These are phyloP conservation scores for Caenorhabditis drosophilae DNA, from an alignment of 2,888 invertebrate genomes.

Conservation along the genomic window DNA sequence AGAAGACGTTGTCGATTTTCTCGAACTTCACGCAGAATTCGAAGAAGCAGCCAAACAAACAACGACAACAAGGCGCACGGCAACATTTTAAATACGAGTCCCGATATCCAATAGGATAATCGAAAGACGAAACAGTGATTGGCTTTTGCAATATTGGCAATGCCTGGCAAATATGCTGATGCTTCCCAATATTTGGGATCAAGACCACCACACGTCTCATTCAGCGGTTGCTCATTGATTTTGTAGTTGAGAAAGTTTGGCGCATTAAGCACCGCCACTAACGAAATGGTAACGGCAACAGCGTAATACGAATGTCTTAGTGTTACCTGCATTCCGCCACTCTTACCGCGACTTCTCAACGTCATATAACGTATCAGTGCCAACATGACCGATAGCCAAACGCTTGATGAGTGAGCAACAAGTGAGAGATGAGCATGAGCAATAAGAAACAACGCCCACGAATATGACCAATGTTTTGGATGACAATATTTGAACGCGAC, in stretches of 20 bases:
- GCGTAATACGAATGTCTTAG: slow-evolving; percentile 64
- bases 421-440: slow-evolving; percentile 66
- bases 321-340: slow-evolving; percentile 60
- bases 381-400: slow-evolving; percentile 68
- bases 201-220: slow-evolving; percentile 48
- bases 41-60: slow-evolving; percentile 71
- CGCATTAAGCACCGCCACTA: slow-evolving; percentile 58
- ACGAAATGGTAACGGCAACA: slow-evolving; percentile 58
- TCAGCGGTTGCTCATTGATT: slow-evolving; percentile 58
- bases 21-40: slow-evolving; percentile 69
- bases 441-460: slow-evolving; percentile 67
- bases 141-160: slow-evolving; percentile 64
- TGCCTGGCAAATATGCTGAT: slow-evolving; percentile 62
- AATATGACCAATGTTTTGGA: slow-evolving; percentile 62
- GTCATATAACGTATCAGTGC: slow-evolving; percentile 66
- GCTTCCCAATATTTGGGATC: slow-evolving; percentile 39
- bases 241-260: slow-evolving; percentile 67
- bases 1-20: slow-evolving; percentile 33
- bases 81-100: slow-evolving; percentile 67
- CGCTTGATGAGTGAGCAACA: slow-evolving; percentile 63
- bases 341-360: slow-evolving; percentile 60
- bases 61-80: slow-evolving; percentile 71
- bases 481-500: slow-evolving; percentile 61
- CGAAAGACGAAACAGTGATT: slow-evolving; percentile 60
- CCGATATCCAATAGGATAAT: slow-evolving; percentile 67